Evolutionary conservation across 2,797 vertebrate genomes (phyloP), one percentile per base, ranked within the genome.

Genomic region (Triplophysa yarkandensis): DNA sequence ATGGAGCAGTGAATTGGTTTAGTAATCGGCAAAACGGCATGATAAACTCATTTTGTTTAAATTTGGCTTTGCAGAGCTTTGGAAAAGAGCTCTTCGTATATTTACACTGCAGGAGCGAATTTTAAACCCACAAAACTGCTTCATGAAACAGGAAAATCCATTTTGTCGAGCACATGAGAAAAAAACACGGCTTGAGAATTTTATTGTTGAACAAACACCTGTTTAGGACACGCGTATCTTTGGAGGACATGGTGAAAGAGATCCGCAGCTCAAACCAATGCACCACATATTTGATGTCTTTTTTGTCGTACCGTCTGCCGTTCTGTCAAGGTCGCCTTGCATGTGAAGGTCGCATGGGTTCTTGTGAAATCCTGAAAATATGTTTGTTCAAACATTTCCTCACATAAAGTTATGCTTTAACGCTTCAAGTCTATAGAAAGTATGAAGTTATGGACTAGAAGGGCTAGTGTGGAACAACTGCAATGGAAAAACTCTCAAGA

Each of bases 41-140:
- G n/a, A n/a, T n/a, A n/a, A n/a, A n/a, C n/a, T n/a, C n/a, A n/a
- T n/a, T n/a, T n/a, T n/a, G n/a, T n/a, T n/a, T n/a, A n/a, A n/a
- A n/a, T n/a, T n/a, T n/a, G n/a, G n/a, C n/a, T n/a, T n/a, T n/a
- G n/a, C n/a, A n/a, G n/a, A n/a, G n/a, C n/a, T n/a, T n/a, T n/a
- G n/a, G n/a, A n/a, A n/a, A n/a, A n/a, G n/a, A n/a, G n/a, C n/a
- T n/a, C n/a, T n/a, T n/a, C n/a, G n/a, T n/a, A n/a, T n/a, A 41
- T 73, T 63, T 52, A 72, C 60, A 64, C 13, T 23, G 27, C 30
- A 10, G 50, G 71, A 44, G 43, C 13, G 16, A 16, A 21, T 19
- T 6, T 17, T 36, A 43, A 13, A 4, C 6, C 30, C 7, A 4
- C 28, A 73, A 57, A 55, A 64, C 41, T n/a, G 61, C 61, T 39